Percentiles rank a stretch among this genome's conserved stretches.
These are phyloP conservation scores for Rhyacichthys aspro DNA, from an alignment of 2,797 vertebrate genomes.

Conservation along the genomic window DNA sequence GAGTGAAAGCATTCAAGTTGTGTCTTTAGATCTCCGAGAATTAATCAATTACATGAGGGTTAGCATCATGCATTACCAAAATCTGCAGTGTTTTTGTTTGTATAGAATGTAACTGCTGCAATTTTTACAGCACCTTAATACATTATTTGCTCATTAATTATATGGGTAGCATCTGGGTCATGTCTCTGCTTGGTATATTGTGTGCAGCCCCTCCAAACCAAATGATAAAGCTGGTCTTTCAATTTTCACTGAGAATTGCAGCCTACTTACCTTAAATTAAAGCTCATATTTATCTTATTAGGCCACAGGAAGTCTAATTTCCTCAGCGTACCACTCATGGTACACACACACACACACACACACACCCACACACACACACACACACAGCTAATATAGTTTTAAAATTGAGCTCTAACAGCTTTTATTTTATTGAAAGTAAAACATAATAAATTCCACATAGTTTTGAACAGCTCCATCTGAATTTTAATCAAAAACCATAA, in stretches of 20 bases:
- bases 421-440: slow-evolving; percentile 28
- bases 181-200: slow-evolving; percentile 54
- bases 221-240: slow-evolving; percentile 66
- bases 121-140: slow-evolving; percentile 60
- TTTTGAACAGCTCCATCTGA: slow-evolving; percentile 42
- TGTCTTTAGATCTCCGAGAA: slow-evolving; percentile 23
- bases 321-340: slow-evolving; percentile 25
- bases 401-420: slow-evolving; percentile 11
- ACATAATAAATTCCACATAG: slow-evolving; percentile 48
- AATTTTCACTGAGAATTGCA: slow-evolving; percentile 53
- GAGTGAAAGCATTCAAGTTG: too few species aligned
- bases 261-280: slow-evolving; percentile 70
- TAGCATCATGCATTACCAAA: slow-evolving; percentile 45
- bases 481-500: slow-evolving; percentile 53
- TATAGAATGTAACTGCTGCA: slow-evolving; percentile 64
- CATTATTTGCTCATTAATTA: slow-evolving; percentile 78
- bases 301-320: slow-evolving; percentile 44
- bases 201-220: slow-evolving; percentile 57
- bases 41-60: slow-evolving; percentile 36
- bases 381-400: slow-evolving; percentile 22
- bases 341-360: slow-evolving; percentile 2
- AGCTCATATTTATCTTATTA: slow-evolving; percentile 62
- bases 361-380: neutral
- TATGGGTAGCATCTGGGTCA: slow-evolving; percentile 79
- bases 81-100: slow-evolving; percentile 54